Percentiles rank a stretch among this genome's conserved stretches.
These are phyloP conservation scores for Entelurus aequoreus DNA, from an alignment of 2,113 vertebrate species.

Conservation along the genomic window DNA sequence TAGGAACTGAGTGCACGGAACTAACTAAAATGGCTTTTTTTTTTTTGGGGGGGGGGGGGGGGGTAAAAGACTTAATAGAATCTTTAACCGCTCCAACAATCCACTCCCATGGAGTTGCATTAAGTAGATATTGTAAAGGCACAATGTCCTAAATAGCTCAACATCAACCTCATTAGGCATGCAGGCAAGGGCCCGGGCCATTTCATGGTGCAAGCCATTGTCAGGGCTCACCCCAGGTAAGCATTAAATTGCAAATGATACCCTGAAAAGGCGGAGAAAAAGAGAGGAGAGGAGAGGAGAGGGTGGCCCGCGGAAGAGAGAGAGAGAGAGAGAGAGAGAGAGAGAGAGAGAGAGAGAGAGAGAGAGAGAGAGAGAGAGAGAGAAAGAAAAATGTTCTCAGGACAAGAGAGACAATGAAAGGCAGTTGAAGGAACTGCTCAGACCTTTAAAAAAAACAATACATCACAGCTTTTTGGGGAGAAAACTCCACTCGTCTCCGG, in stretches of 20 bases:
- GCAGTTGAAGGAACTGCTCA: slow-evolving; percentile 78
- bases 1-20: slow-evolving; percentile 76
- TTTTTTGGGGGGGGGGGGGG: background rate
- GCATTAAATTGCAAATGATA: slow-evolving; percentile 99
- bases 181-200: slow-evolving; percentile 79
- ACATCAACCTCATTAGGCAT: slow-evolving; percentile 95
- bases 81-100: slow-evolving; percentile 95
- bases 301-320: slow-evolving; percentile 42
- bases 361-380: slow-evolving; percentile 64
- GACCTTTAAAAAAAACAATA: slow-evolving; percentile 91
- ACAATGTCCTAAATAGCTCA: slow-evolving; percentile 96
- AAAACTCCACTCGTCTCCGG: slow-evolving; percentile 80
- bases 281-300: slow-evolving; percentile 24
- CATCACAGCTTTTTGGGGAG: slow-evolving; percentile 81
- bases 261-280: slow-evolving; percentile 78
- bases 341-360: slow-evolving; percentile 76
- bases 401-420: slow-evolving; percentile 83
- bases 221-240: slow-evolving; percentile 92
- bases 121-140: slow-evolving; percentile 97
- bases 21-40: slow-evolving; percentile 73
- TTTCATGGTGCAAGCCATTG: slow-evolving; percentile 89
- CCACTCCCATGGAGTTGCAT: slow-evolving; percentile 92
- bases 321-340: slow-evolving; percentile 66
- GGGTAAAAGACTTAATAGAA: slow-evolving; percentile 93
- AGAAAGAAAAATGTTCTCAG: slow-evolving; percentile 86